Base-by-base conservation (phyloP, 2,888 invertebrate genomes). In the Malthinus flaveolus region DNA sequence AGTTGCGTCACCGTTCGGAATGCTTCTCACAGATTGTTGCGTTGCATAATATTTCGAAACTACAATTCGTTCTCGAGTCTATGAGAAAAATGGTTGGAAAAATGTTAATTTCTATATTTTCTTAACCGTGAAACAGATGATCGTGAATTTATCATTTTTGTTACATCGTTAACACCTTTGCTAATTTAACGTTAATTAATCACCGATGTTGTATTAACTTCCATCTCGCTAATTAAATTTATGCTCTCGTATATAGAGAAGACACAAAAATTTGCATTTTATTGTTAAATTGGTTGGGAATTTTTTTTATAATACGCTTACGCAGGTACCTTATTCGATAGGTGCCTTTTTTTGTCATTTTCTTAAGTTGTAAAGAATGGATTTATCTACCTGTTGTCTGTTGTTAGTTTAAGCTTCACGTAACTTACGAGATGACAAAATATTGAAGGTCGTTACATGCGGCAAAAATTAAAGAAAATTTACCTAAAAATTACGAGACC, bases 81-180 rank as follows among this genome's bases (percentile, higher is more conserved):
- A 44, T 47, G 45, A 47, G 56, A 51, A 51, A 51, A 51, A 45
- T 51, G 56, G 33, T 46, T 32, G 36, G 58, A 53, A 57, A 57
- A 57, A 57, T 51, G 47, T 57, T 57, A 52, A 58, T 58, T 52
- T 48, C 44, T 56, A 44, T 49, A 58, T 58, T 49, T 51, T 57
- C 56, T 47, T 52, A 53, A 32, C 58, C 58, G 52, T 58, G 58
- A 53, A 58, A 52, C 52, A 44, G 42, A 58, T 58, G 58, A 33
- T 33, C 45, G 35, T 42, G 39, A 42, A 42, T 42, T 42, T 42
- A 42, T 42, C 23, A 23, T 23, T 23, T 23, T 23, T 23, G 23
- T 23, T 23, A 23, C 23, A 23, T 23, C 39, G 15, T 42, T 42
- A 42, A 42, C 39, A 23, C 39, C 39, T 42, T 42, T 13, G 39